phyloP scores from a whole-genome alignment of 1,140 invertebrate species.

The Melipona quadrifasciata region DNA sequence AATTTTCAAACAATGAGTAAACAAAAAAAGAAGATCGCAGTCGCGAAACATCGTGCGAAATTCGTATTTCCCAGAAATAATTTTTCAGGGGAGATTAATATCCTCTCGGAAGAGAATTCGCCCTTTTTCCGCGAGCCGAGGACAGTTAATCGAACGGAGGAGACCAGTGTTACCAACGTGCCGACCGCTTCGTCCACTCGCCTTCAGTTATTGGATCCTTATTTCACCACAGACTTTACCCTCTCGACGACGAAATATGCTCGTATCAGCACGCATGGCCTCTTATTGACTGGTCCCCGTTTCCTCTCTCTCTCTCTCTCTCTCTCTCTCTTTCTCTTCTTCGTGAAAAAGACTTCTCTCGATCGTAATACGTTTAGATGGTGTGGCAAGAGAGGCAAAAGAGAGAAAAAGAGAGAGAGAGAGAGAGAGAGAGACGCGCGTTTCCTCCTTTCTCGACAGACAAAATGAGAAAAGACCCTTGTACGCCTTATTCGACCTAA shows the following conservation, averaged over 20 bases:
- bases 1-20: too few species aligned
- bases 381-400: not conserved
- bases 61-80: too few species aligned
- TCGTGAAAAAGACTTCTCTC: slow-evolving; percentile 13
- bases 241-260: slow-evolving; percentile 72
- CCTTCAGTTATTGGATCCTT: slow-evolving; percentile 71
- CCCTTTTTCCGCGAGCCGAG: not conserved
- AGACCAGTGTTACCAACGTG: not conserved
- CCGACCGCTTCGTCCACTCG: slow-evolving; percentile 40
- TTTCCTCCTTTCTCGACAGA: slow-evolving; percentile 3
- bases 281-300: slow-evolving; percentile 71
- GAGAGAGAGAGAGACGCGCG: not conserved
- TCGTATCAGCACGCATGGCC: slow-evolving; percentile 75
- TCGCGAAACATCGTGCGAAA: too few species aligned
- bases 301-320: slow-evolving; percentile 27
- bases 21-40: too few species aligned
- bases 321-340: not conserved
- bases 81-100: not conserved
- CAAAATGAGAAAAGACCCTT: slow-evolving; percentile 47
- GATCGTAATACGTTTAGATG: slow-evolving; percentile 61
- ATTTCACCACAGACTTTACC: slow-evolving; percentile 73
- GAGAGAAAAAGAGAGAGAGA: too few species aligned
- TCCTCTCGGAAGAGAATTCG: not conserved
- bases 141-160: slow-evolving; percentile 43
- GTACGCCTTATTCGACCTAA: slow-evolving; percentile 13